Evolutionary conservation across 2,113 vertebrate genomes (phyloP).

Genomic region (Uria lomvia): DNA sequence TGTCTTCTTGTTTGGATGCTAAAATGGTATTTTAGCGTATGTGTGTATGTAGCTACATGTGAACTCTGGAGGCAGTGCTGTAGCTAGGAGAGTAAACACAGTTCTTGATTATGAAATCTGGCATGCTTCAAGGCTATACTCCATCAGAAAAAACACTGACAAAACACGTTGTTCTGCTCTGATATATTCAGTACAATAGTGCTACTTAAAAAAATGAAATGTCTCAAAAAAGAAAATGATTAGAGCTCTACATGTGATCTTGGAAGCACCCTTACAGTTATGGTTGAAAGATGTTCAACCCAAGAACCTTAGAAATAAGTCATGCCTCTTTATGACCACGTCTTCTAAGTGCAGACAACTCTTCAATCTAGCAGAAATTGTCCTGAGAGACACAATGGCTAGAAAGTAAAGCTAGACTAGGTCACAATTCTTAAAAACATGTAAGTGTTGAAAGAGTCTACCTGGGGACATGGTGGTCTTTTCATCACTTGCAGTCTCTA

Average conservation of each 20-base stretch:
- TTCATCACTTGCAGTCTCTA: neutral
- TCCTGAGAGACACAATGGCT: neutral
- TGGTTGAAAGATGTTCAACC: neutral
- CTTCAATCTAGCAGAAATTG: neutral
- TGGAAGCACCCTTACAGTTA: neutral
- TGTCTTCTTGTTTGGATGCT: neutral
- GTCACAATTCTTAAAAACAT: neutral
- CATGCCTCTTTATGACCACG: neutral
- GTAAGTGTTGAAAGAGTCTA: neutral
- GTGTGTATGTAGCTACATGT: neutral
- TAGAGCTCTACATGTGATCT: neutral
- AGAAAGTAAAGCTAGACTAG: neutral
- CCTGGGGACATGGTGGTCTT: neutral
- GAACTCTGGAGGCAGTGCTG: neutral
- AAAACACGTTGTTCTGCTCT: neutral
- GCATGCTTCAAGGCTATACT: neutral
- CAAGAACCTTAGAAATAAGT: neutral
- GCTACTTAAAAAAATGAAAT: neutral
- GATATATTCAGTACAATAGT: neutral
- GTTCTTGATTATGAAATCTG: neutral
- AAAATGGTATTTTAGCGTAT: neutral
- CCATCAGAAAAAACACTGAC: neutral
- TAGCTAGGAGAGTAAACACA: neutral
- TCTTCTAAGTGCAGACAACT: neutral
- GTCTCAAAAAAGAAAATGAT: neutral